These are phyloP conservation scores for Chloebia gouldiae DNA, from an alignment of 2,113 vertebrate genomes.

Conservation along the genomic window DNA sequence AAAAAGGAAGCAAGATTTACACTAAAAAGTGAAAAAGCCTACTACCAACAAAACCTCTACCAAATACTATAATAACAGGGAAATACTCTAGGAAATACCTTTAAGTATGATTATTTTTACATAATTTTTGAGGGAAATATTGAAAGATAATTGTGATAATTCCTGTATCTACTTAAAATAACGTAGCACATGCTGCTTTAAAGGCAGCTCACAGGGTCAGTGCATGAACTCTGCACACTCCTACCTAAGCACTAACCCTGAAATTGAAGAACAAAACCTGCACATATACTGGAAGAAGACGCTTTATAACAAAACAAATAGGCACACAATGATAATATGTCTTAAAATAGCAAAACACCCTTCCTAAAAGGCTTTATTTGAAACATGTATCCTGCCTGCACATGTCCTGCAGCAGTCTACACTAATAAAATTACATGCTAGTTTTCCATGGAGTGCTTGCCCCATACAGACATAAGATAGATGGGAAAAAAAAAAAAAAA, in stretches of 20 bases:
- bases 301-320: background rate
- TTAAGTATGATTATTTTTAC: background rate
- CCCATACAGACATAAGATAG: background rate
- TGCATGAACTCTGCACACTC: background rate
- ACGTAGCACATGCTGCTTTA: background rate
- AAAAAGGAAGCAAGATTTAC: background rate
- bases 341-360: background rate
- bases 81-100: background rate
- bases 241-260: background rate
- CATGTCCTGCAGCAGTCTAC: background rate
- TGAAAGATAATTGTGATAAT: background rate
- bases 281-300: background rate
- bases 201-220: background rate
- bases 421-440: background rate
- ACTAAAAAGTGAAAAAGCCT: background rate
- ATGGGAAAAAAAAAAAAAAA: background rate
- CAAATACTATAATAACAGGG: background rate
- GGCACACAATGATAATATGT: background rate
- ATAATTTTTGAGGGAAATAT: background rate
- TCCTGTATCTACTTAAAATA: background rate
- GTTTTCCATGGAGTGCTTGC: background rate
- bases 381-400: background rate
- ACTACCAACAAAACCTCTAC: background rate
- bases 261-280: background rate
- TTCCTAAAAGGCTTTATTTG: background rate